Percentiles rank a stretch among this genome's conserved stretches.
phyloP scores from a whole-genome alignment of 1,140 invertebrate species.

The Drosophila suzukii region DNA sequence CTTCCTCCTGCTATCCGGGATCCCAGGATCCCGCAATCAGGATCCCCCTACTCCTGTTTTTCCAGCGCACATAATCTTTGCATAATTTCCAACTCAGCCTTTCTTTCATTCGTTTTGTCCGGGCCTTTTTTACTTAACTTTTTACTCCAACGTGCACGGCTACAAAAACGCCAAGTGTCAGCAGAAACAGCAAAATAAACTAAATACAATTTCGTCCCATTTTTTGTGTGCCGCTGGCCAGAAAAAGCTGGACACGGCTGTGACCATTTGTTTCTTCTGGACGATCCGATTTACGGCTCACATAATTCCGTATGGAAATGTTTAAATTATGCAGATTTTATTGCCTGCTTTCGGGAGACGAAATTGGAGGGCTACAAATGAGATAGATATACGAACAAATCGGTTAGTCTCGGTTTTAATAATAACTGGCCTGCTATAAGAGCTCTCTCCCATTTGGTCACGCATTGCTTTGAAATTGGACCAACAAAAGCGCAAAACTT shows the following conservation, averaged over 20 bases:
- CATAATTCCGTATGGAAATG: conserved; percentile 39
- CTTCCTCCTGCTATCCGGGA: conserved; percentile 31
- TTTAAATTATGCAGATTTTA: conserved; percentile 45
- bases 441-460: not conserved
- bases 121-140: conserved; percentile 18
- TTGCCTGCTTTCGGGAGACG: not conserved
- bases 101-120: conserved; percentile 13
- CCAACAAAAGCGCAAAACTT: conserved; percentile 59
- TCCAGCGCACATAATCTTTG: conserved; percentile 76
- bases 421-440: conserved; percentile 26
- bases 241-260: conserved; percentile 40
- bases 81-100: conserved; percentile 69
- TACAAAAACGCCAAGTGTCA: conserved; percentile 70
- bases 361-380: not conserved
- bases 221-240: conserved; percentile 10
- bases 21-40: conserved; percentile 19
- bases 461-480: conserved; percentile 69
- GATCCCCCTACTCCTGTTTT: conserved; percentile 16
- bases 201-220: conserved; percentile 41
- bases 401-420: conserved; percentile 24
- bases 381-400: not conserved
- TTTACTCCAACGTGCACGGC: conserved; percentile 31
- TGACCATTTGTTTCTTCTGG: conserved; percentile 5
- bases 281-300: conserved; percentile 39
- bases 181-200: conserved; percentile 57